phyloP scores from a whole-genome alignment of 2,888 invertebrate genomes.

The Acrocyrtus sp. region DNA sequence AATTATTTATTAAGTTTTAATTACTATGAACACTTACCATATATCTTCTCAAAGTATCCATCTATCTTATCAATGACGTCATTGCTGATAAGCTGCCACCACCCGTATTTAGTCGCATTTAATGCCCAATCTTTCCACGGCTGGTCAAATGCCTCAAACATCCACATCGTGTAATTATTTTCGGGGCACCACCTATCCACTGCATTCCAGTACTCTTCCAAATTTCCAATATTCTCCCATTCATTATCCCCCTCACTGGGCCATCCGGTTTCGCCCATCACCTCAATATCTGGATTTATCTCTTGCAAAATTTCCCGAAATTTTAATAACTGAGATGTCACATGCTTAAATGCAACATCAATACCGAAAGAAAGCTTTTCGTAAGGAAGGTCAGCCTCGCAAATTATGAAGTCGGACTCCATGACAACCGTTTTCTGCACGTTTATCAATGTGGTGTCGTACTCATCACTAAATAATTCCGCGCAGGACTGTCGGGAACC shows the following conservation, averaged over 20 bases:
- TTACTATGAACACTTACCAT: no score
- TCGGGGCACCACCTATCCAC: constrained; percentile 23
- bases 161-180: constrained; percentile 22
- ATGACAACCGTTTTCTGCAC: background rate
- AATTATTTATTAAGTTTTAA: no score
- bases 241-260: constrained; percentile 6
- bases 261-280: constrained; percentile 34
- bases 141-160: constrained; percentile 52
- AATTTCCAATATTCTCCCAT: constrained; percentile 20
- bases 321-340: constrained; percentile 7
- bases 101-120: constrained; percentile 38
- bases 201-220: constrained; percentile 45
- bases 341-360: background rate
- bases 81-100: constrained; percentile 50
- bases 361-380: constrained; percentile 6
- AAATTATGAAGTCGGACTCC: constrained; percentile 36
- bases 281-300: constrained; percentile 30
- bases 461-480: no score
- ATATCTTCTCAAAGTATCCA: constrained; percentile 47
- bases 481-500: no score
- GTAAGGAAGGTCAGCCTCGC: background rate
- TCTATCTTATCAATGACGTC: background rate
- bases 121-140: constrained; percentile 36
- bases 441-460: background rate
- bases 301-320: constrained; percentile 4